Percentiles rank a stretch among this genome's conserved stretches.
These are phyloP conservation scores for Dipus sagitta DNA, from an alignment of 2,797 vertebrate species.

Conservation along the genomic window DNA sequence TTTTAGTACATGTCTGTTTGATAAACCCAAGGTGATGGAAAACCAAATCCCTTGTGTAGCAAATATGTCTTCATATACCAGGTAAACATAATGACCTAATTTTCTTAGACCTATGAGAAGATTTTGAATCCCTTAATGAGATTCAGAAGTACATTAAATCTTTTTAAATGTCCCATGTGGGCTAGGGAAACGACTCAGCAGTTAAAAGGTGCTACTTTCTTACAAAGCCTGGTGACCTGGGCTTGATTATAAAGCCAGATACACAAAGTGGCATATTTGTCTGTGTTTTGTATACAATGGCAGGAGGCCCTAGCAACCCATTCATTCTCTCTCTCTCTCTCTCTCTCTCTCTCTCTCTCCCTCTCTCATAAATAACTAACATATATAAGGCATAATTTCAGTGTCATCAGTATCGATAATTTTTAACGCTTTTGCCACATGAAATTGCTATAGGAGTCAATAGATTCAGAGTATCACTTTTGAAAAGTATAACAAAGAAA, in stretches of 20 bases:
- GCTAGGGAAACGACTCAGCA: no score
- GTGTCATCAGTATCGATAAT: neutral
- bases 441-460: neutral
- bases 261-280: no score
- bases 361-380: rapidly evolving
- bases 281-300: no score
- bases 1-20: slow-evolving; percentile 25
- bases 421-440: neutral
- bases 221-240: no score
- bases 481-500: slow-evolving; percentile 11
- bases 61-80: slow-evolving; percentile 33
- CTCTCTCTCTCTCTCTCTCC: no score
- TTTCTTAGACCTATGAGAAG: slow-evolving; percentile 45
- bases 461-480: neutral
- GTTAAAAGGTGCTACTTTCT: no score
- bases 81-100: slow-evolving; percentile 24
- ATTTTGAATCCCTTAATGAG: slow-evolving; percentile 49
- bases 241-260: no score
- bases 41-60: rapidly evolving
- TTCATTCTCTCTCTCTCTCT: no score
- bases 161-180: neutral
- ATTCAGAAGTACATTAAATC: neutral
- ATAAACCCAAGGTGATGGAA: slow-evolving; percentile 24
- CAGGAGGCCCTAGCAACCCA: no score
- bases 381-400: neutral